A percentile compares a stretch with the other conserved stretches of the same genome.
Evolutionary conservation across 2,797 vertebrate species (phyloP).

Genomic region (Eidolon dupreanum): DNA sequence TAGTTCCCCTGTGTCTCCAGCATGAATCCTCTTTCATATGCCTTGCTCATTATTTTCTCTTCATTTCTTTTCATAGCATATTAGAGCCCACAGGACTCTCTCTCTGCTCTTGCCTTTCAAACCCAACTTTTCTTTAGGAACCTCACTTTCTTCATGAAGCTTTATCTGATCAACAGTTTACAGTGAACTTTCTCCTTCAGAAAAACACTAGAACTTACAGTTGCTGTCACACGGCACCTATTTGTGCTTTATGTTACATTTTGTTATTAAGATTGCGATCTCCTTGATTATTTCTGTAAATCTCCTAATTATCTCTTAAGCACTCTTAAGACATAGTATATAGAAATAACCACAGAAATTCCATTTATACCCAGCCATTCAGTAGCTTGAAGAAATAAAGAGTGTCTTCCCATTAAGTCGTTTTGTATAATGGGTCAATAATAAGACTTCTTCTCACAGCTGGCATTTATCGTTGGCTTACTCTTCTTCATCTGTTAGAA

Average conservation of each 20-base stretch:
- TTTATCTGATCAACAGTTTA: background rate
- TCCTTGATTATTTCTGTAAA: background rate
- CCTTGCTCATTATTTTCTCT: background rate
- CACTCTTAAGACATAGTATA: background rate
- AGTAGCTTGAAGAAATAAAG: background rate
- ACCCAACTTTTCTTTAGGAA: background rate
- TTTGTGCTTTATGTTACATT: background rate
- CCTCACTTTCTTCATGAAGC: background rate
- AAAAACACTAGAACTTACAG: background rate
- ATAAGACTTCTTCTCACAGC: background rate
- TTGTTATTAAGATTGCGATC: background rate
- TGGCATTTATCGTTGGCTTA: background rate
- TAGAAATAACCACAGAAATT: constrained; percentile 8
- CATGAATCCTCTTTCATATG: background rate
- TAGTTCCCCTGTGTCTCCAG: background rate
- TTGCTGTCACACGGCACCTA: background rate
- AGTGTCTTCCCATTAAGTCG: background rate
- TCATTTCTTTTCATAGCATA: background rate
- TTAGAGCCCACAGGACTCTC: background rate
- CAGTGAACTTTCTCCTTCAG: background rate
- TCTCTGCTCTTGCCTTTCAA: background rate
- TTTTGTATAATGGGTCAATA: background rate
- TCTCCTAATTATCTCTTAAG: background rate
- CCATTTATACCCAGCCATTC: background rate
- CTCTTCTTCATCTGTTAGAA: background rate